These are phyloP conservation scores for Eupithecia inturbata DNA, from an alignment of 2,888 invertebrate genomes.

Conservation along the genomic window DNA sequence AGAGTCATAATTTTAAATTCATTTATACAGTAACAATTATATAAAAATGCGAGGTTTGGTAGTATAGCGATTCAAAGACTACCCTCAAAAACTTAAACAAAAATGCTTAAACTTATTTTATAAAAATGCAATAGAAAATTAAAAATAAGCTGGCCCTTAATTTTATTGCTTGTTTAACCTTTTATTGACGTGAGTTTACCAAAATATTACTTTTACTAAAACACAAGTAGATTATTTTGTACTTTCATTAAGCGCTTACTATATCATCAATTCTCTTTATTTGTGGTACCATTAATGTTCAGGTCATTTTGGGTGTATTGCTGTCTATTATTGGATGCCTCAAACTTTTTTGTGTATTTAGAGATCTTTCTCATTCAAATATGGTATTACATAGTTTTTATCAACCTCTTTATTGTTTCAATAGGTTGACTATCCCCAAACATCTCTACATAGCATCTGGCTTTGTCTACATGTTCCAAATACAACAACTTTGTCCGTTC, in stretches of 20 bases:
- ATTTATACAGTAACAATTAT: conserved; percentile 18
- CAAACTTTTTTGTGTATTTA: neutral
- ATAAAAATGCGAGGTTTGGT: conserved; percentile 25
- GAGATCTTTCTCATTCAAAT: conserved; percentile 47
- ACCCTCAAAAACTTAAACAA: conserved; percentile 15
- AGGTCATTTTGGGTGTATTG: neutral
- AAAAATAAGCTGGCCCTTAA: neutral
- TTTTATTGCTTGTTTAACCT: neutral
- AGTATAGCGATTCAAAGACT: conserved; percentile 15
- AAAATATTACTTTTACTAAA: neutral
- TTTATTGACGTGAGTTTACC: neutral
- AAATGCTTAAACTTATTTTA: conserved; percentile 3
- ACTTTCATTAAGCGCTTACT: neutral
- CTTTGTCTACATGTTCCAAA: conserved; percentile 66
- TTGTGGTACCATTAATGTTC: neutral
- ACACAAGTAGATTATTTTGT: neutral
- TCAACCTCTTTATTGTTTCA: conserved; percentile 70
- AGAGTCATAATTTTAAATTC: conserved; percentile 19
- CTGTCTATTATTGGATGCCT: neutral
- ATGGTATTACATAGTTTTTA: conserved; percentile 52
- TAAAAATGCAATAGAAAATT: neutral
- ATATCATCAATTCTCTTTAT: neutral
- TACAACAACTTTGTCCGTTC: conserved; percentile 67
- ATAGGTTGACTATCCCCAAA: conserved; percentile 72
- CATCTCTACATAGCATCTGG: conserved; percentile 60